Percentiles rank a stretch among this genome's conserved stretches.
Conservation (phyloP, 2,888 invertebrate genomes). For the Matsumyia berberina region DNA sequence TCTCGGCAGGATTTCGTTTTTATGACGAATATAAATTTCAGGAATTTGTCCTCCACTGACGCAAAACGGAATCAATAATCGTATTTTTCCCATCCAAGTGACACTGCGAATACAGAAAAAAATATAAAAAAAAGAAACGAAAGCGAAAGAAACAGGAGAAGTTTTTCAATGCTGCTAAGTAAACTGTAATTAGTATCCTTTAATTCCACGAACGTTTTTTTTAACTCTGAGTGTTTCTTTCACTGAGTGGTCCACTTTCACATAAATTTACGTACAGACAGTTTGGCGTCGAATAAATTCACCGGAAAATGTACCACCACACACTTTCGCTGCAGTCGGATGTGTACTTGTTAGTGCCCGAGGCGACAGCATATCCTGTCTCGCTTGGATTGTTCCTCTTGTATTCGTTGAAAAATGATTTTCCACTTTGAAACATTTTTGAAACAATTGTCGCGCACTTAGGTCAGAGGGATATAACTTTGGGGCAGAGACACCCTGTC, state of each 20-base stretch:
- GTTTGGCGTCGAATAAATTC: constrained; percentile 38
- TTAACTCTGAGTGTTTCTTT: constrained; percentile 29
- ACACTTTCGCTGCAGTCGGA: constrained; percentile 37
- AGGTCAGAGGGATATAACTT: constrained; percentile 53
- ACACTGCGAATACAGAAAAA: constrained; percentile 1
- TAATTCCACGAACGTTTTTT: constrained; percentile 4
- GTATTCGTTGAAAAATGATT: constrained; percentile 53
- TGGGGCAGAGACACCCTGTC: constrained; percentile 48
- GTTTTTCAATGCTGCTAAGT: constrained; percentile 4
- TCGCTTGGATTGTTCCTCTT: constrained; percentile 1
- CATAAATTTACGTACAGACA: constrained; percentile 44
- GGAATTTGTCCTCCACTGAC: background rate
- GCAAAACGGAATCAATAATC: constrained; percentile 28
- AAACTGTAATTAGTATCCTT: constrained; percentile 34
- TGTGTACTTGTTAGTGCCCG: background rate
- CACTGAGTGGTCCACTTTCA: constrained; percentile 19
- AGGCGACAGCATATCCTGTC: constrained; percentile 22
- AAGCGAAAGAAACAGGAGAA: background rate
- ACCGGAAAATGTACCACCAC: constrained; percentile 12
- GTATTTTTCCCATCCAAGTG: background rate
- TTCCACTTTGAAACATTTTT: constrained; percentile 53
- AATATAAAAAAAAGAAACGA: background rate
- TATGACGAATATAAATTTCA: constrained; percentile 26
- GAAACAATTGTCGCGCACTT: constrained; percentile 54
- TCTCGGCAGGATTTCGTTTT: constrained; percentile 27